Conservation (phyloP, 2,888 invertebrate species). For the Uropetala carovei region DNA sequence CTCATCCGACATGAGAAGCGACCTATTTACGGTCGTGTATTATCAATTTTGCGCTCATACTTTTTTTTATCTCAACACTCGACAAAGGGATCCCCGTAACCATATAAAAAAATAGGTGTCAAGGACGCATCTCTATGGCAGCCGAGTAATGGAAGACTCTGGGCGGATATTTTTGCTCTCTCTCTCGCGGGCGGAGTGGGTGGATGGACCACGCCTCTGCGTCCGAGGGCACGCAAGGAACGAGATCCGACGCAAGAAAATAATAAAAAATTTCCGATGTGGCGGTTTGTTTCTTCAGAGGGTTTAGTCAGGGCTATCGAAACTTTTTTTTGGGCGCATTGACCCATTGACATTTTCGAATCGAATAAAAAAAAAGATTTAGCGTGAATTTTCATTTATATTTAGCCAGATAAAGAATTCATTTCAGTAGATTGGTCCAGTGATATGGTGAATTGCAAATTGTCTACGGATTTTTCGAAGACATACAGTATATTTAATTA, state of each 20-base stretch:
- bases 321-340: not conserved
- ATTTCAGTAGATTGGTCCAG: not conserved
- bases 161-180: not conserved
- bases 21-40: not conserved
- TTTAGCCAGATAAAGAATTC: not conserved
- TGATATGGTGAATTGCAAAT: too few relatives aligned
- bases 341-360: slow-evolving; percentile 7
- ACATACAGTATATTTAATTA: too few relatives aligned
- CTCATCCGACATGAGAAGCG: not conserved
- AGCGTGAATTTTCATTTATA: not conserved
- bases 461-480: too few relatives aligned
- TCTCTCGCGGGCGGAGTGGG: not conserved
- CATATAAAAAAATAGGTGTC: not conserved
- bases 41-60: not conserved
- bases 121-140: slow-evolving; percentile 1
- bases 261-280: not conserved
- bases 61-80: not conserved
- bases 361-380: not conserved
- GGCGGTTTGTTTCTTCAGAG: not conserved
- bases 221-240: slow-evolving; percentile 21
- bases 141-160: not conserved
- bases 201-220: not conserved
- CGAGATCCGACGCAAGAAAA: not conserved
- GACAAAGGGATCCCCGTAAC: not conserved
- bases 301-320: not conserved